Base-by-base conservation (phyloP, 2,888 invertebrate genomes). In the Galerucella pusilla region DNA sequence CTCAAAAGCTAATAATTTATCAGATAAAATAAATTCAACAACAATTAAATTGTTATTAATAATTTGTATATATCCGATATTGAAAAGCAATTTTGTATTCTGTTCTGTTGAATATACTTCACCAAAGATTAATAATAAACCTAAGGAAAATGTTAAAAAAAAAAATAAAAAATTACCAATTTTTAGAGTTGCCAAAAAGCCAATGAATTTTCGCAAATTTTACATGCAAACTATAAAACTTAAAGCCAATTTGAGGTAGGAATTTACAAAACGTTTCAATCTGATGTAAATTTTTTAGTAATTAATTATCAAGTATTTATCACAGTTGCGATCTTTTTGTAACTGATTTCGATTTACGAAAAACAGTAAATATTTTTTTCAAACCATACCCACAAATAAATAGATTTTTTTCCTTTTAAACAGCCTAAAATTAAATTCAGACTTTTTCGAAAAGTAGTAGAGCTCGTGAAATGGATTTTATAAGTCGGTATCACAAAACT, bases 121-220 rank as follows among this genome's bases (percentile, higher is more conserved):
- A 10, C 10, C 52, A 52, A 52, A 52, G n/a, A 52, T 52, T n/a
- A 52, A 52, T 52, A 52, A 52, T 52, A n/a, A n/a, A 52, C 16
- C 14, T 45, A 46, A 45, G 64, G 6, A 52, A 52, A 70, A 70
- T 16, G 63, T 63, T 49, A 70, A 49, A 49, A 61, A 70, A 70
- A 70, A 10, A 35, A n/a, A n/a, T n/a, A n/a, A n/a, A 46, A 64
- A 54, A 52, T 25, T 69, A n/a, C 57, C 57, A 57, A 67, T 59
- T 68, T 45, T 28, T 52, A 49, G 63, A 71, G 52, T 64, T 25
- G 57, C 65, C 46, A 45, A 63, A 71, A 71, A 71, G 71, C 71
- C 54, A 71, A 63, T 25, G 42, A 63, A 65, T 57, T 65, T 65
- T 42, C 7, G 42, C 16, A 64, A 65, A 61, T 28, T 16, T 65